Evolutionary conservation across 2,888 invertebrate genomes (phyloP), one percentile per base, ranked within the genome.

Genomic region (Phengaris arion): DNA sequence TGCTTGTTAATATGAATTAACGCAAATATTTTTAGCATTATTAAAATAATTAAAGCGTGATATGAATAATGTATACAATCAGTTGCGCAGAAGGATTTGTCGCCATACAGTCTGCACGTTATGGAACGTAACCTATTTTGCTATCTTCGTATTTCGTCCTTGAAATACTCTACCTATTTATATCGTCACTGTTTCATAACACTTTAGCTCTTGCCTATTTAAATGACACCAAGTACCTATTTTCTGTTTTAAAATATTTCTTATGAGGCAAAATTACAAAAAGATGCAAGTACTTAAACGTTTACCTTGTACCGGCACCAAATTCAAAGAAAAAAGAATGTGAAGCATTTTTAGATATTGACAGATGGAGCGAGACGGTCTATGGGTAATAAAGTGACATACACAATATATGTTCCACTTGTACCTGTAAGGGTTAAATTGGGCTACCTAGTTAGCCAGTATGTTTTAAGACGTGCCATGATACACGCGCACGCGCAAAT

Each of bases 31-130:
- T 12, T 35, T 35, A 64, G 7, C 9, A 10, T 64, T 6, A 22
- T 22, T 7, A 35, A 35, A 52, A 52, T 52, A 52, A 52, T 52
- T 52, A n/a, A 15, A 68, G 52, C 68, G 68, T 69, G 69, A 48
- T 46, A 48, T 69, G 48, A 69, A 69, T 69, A 6, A 45, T 46
- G 15, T 46, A 13, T 69, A 45, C 51, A 48, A 48, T 59, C 1
- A 22, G 64, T 64, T 64, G 2, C 35, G 2, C 10, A 5, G 12
- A 51, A 70, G 52, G 70, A 70, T 54, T 10, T 7, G 72, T 22
- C 72, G 72, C 72, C 72, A 35, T 12, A 35, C 72, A 13, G 72
- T 72, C 72, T 72, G 54, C 22, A 12, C 15, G 6, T 13, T 51
- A 70, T 12, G 70, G 35, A 52, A 6, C 22, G 22, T 13, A 22